Conservation (phyloP, 2,113 vertebrate genomes). For the Cranoglanis bouderius region DNA sequence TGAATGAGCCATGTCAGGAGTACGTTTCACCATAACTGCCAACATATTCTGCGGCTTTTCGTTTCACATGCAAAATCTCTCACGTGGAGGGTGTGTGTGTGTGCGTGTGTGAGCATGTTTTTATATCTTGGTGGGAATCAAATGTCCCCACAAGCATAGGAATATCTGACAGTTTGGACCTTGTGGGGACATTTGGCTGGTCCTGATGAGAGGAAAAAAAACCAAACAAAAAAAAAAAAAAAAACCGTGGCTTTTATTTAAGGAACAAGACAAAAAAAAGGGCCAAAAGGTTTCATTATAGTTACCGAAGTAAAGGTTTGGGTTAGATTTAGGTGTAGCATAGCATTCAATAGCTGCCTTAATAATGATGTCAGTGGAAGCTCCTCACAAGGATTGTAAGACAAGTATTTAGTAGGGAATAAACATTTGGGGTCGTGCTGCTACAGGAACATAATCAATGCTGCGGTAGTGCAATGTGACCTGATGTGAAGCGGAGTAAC, state of each 20-base stretch:
- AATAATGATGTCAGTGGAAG: not conserved
- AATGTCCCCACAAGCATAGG: too few relatives aligned
- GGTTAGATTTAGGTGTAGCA: not conserved
- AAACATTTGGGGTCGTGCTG: not conserved
- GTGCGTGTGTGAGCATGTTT: not conserved
- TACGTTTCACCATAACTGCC: constrained; percentile 24
- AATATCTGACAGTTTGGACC: not conserved
- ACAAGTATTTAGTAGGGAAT: not conserved
- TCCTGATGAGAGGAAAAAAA: not conserved
- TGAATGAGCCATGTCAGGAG: constrained; percentile 56
- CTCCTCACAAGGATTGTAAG: not conserved
- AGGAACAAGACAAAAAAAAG: too few relatives aligned
- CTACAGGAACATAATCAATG: too few relatives aligned
- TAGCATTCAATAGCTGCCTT: not conserved
- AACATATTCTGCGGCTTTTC: constrained; percentile 33
- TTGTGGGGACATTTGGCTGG: not conserved
- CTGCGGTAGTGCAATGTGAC: too few relatives aligned
- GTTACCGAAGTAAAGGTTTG: not conserved
- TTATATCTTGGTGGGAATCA: not conserved
- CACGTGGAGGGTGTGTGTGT: not conserved
- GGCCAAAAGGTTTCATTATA: not conserved
- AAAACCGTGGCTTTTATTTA: too few relatives aligned
- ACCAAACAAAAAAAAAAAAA: not conserved
- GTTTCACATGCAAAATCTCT: constrained; percentile 37
- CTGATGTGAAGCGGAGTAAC: too few relatives aligned